Evolutionary conservation across 2,113 vertebrate genomes (phyloP).

Genomic region (Ginglymostoma cirratum): DNA sequence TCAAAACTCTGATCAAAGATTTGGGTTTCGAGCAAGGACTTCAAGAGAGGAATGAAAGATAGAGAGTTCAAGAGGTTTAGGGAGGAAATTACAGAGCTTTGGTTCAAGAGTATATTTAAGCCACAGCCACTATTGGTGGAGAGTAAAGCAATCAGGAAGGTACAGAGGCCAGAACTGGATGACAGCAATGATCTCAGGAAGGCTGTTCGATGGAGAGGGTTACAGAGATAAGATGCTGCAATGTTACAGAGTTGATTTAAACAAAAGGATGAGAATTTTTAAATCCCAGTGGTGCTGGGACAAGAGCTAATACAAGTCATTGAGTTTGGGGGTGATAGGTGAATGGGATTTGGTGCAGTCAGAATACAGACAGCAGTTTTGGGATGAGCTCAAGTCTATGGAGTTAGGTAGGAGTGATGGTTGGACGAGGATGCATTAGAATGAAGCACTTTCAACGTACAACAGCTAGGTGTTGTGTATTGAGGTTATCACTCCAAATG

Average conservation of each 20-base stretch:
- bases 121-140: not conserved
- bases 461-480: not conserved
- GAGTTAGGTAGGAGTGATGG: not conserved
- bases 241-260: not conserved
- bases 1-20: not conserved
- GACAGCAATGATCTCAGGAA: not conserved
- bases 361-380: not conserved
- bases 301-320: not conserved
- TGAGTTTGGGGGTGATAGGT: not conserved
- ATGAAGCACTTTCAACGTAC: not conserved
- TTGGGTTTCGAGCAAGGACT: not conserved
- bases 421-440: not conserved
- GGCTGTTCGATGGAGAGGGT: not conserved
- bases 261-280: not conserved
- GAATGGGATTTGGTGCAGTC: not conserved
- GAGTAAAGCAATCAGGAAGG: not conserved
- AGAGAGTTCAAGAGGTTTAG: not conserved
- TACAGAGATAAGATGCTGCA: not conserved
- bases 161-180: not conserved
- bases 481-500: not conserved
- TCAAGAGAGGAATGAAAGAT: not conserved
- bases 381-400: not conserved
- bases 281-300: not conserved
- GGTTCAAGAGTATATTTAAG: too few species aligned
- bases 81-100: not conserved